Evolutionary conservation across 2,888 invertebrate species (phyloP), one percentile per base, ranked within the genome.

Genomic region (Polyommatus iphigenia): DNA sequence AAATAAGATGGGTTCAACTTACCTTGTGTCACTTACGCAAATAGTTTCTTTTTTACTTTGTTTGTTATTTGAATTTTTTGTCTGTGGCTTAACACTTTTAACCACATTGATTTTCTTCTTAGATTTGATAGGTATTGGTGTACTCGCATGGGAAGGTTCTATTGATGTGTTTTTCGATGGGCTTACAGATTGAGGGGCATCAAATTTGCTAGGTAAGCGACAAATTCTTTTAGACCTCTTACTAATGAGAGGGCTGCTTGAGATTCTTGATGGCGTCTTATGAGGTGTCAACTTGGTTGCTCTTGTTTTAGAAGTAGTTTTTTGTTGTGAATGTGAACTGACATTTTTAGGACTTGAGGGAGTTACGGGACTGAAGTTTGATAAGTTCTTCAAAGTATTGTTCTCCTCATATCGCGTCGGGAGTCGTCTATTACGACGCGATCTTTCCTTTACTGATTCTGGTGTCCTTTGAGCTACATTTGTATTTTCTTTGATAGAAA

Each of bases 71-170:
- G 10, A 29, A 0, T 46, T 36, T 29, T 50, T 77, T 32, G 29
- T 76, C 78, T 46, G 67, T 15, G 29, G 50, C 50, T 62, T 75
- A 73, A 20, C 78, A 18, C 83, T 81, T 71, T 76, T 77, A 62
- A 73, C 57, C 79, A 77, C 78, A 62, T 57, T 79, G 2, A 80
- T 71, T 73, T 36, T 62, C 10, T 79, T 78, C 77, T 79, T 79
- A 29, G 71, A 54, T 80, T 85, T 87, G 71, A 81, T 86, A 71
- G 81, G 79, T 78, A 88, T 85, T 20, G 92, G 92, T 36, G 92
- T 93, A 80, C 92, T 92, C 1, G 92, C 88, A 85, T 89, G 85
- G 59, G 86, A 84, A 79, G 91, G 91, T 73, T 88, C 85, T n/a
- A 90, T 85, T 18, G 73, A 46, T 20, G 88, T 87, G 78, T 88